These are phyloP conservation scores for Daubentonia madagascariensis DNA, from an alignment of 2,113 vertebrate species.

Conservation along the genomic window DNA sequence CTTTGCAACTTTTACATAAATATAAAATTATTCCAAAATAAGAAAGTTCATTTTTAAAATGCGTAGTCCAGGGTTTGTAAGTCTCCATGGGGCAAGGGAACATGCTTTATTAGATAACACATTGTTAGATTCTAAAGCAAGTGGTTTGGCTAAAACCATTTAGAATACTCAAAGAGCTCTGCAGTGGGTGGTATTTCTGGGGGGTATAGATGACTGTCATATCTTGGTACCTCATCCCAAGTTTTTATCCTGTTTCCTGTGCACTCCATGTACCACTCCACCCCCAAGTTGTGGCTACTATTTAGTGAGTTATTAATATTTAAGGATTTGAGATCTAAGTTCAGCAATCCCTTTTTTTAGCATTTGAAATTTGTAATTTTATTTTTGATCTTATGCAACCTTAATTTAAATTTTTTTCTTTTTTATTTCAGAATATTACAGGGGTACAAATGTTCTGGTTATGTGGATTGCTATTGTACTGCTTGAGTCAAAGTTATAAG, in stretches of 20 bases:
- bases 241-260: background rate
- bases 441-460: too few relatives aligned
- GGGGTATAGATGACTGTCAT: background rate
- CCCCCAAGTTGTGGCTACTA: background rate
- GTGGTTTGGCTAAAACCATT: background rate
- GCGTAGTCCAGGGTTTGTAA: background rate
- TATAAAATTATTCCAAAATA: background rate
- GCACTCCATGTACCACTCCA: background rate
- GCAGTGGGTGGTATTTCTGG: background rate
- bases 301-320: conserved; percentile 12
- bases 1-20: background rate
- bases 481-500: too few relatives aligned
- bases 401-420: too few relatives aligned
- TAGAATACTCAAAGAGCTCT: background rate
- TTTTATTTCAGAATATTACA: too few relatives aligned
- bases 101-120: background rate
- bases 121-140: background rate
- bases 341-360: background rate
- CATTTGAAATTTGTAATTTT: too few relatives aligned
- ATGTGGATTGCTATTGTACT: too few relatives aligned
- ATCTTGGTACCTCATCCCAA: background rate
- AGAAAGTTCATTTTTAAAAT: background rate
- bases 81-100: background rate
- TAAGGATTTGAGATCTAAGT: background rate
- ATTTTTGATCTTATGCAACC: too few relatives aligned